A percentile compares a stretch with the other conserved stretches of the same genome.
phyloP scores from a whole-genome alignment of 37 sponge, comb jelly and placozoan species.

The Tethya wilhelma region DNA sequence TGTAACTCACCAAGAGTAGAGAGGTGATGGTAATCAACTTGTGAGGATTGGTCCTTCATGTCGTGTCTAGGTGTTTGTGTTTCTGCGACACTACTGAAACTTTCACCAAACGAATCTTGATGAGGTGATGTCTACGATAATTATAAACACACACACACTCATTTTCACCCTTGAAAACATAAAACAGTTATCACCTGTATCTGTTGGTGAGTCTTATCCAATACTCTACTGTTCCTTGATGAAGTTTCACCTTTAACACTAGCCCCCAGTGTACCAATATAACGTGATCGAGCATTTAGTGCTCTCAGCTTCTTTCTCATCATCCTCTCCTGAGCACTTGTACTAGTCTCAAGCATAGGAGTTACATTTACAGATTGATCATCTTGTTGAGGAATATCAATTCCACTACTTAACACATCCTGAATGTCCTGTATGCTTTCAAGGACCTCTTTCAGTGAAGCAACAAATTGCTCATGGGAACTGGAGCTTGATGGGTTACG shows the following conservation, averaged over 20 bases:
- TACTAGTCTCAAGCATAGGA: too few species aligned
- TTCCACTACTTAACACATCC: neutral
- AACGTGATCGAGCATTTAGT: neutral
- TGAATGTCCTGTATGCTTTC: conserved; percentile 38
- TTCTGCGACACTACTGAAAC: conserved; percentile 33
- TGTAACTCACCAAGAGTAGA: neutral
- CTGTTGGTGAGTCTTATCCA: too few species aligned
- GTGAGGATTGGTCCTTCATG: conserved; percentile 33
- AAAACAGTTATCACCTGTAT: too few species aligned
- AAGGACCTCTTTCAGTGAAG: conserved; percentile 28
- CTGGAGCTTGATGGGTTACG: conserved; percentile 7
- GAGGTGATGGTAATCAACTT: conserved; percentile 12
- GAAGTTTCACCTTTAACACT: too few species aligned
- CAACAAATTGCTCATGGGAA: conserved; percentile 3
- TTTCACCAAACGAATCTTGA: conserved; percentile 16
- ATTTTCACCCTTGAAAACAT: too few species aligned
- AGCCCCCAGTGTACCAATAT: neutral
- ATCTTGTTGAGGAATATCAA: neutral
- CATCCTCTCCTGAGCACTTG: conserved; percentile 18
- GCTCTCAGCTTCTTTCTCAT: conserved; percentile 10
- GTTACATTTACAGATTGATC: too few species aligned
- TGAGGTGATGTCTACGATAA: neutral
- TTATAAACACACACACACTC: too few species aligned
- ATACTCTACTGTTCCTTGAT: too few species aligned
- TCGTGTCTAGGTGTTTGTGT: conserved; percentile 53